Base-by-base conservation (phyloP, 2,797 vertebrate species). In the Dermochelys coriacea region DNA sequence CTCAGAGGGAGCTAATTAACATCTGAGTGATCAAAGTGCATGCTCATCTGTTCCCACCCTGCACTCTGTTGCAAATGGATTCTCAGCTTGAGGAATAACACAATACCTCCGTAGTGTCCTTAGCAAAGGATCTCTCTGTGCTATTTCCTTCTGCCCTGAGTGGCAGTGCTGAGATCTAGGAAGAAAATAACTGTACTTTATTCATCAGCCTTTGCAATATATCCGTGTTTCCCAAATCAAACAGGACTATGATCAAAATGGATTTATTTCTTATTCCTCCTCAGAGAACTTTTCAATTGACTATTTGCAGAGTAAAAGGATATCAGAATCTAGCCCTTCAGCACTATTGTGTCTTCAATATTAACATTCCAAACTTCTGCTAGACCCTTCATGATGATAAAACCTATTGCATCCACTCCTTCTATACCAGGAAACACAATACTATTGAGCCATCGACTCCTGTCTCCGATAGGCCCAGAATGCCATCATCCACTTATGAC, bases 251-350 rank as follows among this genome's bases (percentile, higher is more conserved):
- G 68, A 2, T 16, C 23, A 59, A 12, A 8, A 52, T 23, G 52
- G 77, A 1, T 4, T 14, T 5, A 1, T 0, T n/a, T 52, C 75
- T 41, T 23, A 6, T 14, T 80, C 47, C 71, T 68, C 49, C 49
- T 12, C 0, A 0, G 0, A 71, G 61, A 6, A 49, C 29, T 59
- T 15, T 31, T 80, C 80, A 41, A 0, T n/a, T 50, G 41, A 23
- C 19, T 12, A 1, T 50, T n/a, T 23, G 10, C 11, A 9, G 8
- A 49, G 25, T 55, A 31, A 82, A n/a, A 29, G n/a, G 68, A 23
- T 74, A 74, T 12, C 12, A 27, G 9, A 23, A 74, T 54, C 34
- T 10, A 14, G 21, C n/a, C 31, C 23, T 6, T 2, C 45, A 75
- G 55, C 47, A 8, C 0, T 1, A 64, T 31, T 81, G 79, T 49